A percentile compares a stretch with the other conserved stretches of the same genome.
Evolutionary conservation across 2,113 vertebrate species (phyloP).

Genomic region (Uria aalge): DNA sequence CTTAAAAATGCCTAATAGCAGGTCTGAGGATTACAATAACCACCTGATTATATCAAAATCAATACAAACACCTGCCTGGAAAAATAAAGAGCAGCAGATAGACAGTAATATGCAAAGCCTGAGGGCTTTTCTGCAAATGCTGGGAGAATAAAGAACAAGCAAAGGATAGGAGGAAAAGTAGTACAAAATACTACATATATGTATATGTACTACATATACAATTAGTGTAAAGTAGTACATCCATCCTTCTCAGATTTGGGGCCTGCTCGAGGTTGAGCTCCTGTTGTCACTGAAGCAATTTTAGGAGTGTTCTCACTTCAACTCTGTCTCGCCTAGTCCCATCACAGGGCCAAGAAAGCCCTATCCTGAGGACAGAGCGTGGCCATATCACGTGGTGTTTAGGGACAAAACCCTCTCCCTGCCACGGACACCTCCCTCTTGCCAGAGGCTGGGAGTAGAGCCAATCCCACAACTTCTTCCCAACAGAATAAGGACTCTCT

Average conservation of each 20-base stretch:
- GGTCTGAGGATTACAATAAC: not conserved
- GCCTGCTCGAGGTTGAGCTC: not conserved
- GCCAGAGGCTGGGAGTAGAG: not conserved
- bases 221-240: not conserved
- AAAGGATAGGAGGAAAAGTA: not conserved
- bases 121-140: not conserved
- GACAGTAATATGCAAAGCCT: not conserved
- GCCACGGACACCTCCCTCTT: not conserved
- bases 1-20: not conserved
- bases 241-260: not conserved
- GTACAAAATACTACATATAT: not conserved
- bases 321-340: not conserved
- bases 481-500: constrained; percentile 44
- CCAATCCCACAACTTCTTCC: constrained; percentile 31
- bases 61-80: not conserved
- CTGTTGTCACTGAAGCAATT: not conserved
- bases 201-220: not conserved
- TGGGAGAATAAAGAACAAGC: not conserved
- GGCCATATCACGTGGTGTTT: not conserved
- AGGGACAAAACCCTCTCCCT: not conserved
- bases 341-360: not conserved
- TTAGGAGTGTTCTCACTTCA: not conserved
- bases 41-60: not conserved
- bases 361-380: not conserved
- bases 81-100: not conserved